These are phyloP conservation scores for Pristionchus japonicus DNA, from an alignment of 2,888 invertebrate genomes.

Conservation along the genomic window DNA sequence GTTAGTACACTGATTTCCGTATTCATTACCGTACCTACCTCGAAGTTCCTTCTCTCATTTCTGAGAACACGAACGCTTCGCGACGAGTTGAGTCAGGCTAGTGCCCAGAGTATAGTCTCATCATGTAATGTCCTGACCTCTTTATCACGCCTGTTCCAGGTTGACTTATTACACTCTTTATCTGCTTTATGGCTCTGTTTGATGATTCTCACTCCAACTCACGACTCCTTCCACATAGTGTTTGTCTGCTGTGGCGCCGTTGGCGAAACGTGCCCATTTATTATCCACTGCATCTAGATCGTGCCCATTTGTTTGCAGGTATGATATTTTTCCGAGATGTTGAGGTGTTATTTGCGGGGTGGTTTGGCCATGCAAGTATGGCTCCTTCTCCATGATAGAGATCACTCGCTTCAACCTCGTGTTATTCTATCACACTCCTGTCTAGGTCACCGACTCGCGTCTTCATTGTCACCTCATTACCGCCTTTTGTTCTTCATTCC, in stretches of 20 bases:
- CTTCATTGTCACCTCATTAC: not conserved
- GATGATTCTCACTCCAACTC: not conserved
- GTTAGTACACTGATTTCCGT: not conserved
- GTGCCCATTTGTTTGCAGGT: not conserved
- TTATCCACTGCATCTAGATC: not conserved
- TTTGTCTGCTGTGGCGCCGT: not conserved
- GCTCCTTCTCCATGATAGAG: not conserved
- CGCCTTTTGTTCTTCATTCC: too few relatives aligned
- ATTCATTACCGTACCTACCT: too few relatives aligned
- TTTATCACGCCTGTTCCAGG: not conserved
- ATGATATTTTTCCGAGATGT: not conserved
- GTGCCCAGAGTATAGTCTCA: not conserved
- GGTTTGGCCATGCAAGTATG: not conserved
- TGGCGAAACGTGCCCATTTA: not conserved
- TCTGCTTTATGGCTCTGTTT: not conserved
- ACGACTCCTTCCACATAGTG: not conserved
- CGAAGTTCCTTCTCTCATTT: too few relatives aligned
- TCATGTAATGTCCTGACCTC: not conserved
- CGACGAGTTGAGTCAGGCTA: too few relatives aligned
- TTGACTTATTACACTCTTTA: not conserved
- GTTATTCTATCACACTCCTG: too few relatives aligned
- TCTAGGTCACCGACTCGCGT: not conserved
- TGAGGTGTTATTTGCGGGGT: not conserved
- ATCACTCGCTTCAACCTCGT: not conserved
- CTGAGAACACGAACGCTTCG: too few relatives aligned